Base-by-base conservation (phyloP, 2,113 vertebrate species). In the Saguinus midas region DNA sequence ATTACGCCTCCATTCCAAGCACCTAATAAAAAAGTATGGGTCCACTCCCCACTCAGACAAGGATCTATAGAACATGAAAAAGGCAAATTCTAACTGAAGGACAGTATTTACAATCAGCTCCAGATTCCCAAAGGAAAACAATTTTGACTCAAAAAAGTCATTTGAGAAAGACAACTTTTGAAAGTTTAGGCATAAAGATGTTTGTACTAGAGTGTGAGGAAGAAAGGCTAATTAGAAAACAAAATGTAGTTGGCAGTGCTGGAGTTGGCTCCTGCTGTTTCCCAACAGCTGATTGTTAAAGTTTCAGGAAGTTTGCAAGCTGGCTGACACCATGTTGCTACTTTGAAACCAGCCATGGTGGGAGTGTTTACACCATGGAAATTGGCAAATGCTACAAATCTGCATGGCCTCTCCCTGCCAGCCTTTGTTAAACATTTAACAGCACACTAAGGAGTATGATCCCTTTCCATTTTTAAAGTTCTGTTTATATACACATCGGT, bases 321-420 rank as follows among this genome's bases (percentile, higher is more conserved):
- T 72, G 73, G 25, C 16, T 93, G 95, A 95, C 73, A 58, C 78
- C 43, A 68, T 9, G 2, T 70, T 55, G 25, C 78, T 88, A 89
- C 73, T 18, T 21, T 90, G 82, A 78, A 88, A 81, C 82, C 66
- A 82, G 76, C 86, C 23, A 14, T 5, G 40, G 58, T 64, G 40
- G 87, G 73, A 87, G 61, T 40, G 87, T 96, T 96, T 90, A 94
- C 70, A 84, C 92, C 32, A 90, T 0, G 48, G 87, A 96, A 89
- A 93, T 2, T 80, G 94, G 84, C 83, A 83, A 64, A 43, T 6
- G 10, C 55, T n/a, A 35, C 48, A 85, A 57, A 70, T 37, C 45
- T 61, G 66, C 70, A 70, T 0, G 1, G 58, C 8, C 14, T 48
- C 50, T 68, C 45, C 43, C 18, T 0, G 0, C 18, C 32, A 25